Conservation (phyloP, 2,888 invertebrate genomes). For the Catotricha subobsoleta region DNA sequence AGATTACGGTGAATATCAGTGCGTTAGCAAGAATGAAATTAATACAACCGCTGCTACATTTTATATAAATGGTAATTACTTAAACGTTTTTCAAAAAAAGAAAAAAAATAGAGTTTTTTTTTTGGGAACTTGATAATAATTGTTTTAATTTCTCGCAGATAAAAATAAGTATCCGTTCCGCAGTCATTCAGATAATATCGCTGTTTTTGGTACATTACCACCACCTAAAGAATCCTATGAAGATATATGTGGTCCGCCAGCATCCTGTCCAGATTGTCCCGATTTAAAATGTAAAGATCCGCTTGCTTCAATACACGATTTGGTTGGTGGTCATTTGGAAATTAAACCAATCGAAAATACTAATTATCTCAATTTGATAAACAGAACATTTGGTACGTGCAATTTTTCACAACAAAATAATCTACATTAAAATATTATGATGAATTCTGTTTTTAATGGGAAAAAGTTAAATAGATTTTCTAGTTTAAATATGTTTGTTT, state of each 20-base stretch:
- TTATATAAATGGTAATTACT: constrained; percentile 42
- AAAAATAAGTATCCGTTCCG: background rate
- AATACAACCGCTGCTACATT: constrained; percentile 61
- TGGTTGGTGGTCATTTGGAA: constrained; percentile 34
- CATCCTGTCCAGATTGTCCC: constrained; percentile 29
- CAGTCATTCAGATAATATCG: background rate
- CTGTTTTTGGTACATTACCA: constrained; percentile 39
- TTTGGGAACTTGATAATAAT: constrained; percentile 9
- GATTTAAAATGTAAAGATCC: constrained; percentile 36
- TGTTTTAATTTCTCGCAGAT: constrained; percentile 11
- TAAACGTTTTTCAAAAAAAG: too few relatives aligned
- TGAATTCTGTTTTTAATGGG: too few relatives aligned
- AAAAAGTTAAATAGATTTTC: too few relatives aligned
- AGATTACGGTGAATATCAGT: constrained; percentile 64
- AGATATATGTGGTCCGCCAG: constrained; percentile 41
- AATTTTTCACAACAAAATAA: too few relatives aligned
- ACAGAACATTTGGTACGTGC: too few relatives aligned
- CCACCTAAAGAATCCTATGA: constrained; percentile 39
- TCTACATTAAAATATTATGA: too few relatives aligned
- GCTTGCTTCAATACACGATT: constrained; percentile 38
- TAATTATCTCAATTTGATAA: too few relatives aligned
- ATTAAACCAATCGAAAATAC: constrained; percentile 38
- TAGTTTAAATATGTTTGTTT: too few relatives aligned
- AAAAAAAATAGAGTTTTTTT: background rate
- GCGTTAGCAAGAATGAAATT: constrained; percentile 68